Evolutionary conservation across 1,140 invertebrate genomes (phyloP).

Genomic region (Cydia splendana): DNA sequence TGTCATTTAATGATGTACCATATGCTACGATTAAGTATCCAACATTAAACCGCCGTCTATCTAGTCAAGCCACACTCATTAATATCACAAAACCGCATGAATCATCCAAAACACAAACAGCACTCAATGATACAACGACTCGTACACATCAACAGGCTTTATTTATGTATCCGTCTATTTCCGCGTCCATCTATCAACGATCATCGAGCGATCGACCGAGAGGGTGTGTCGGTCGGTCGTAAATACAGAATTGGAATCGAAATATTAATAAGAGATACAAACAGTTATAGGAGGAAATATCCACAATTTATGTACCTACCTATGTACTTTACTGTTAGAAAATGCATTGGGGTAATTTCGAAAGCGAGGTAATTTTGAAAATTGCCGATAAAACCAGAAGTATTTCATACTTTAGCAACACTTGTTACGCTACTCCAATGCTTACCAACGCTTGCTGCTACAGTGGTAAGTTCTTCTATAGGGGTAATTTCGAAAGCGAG

Average conservation of each 20-base stretch:
- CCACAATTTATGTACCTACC: not conserved
- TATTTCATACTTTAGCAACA: no score
- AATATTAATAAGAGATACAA: conserved; percentile 3
- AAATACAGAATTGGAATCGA: conserved; percentile 8
- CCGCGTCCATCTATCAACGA: not conserved
- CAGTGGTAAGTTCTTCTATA: no score
- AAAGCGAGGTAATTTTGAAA: no score
- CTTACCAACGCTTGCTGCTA: no score
- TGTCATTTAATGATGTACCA: no score
- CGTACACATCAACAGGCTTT: not conserved
- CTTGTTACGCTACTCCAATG: no score
- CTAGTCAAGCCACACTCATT: not conserved
- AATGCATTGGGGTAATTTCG: no score
- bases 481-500: no score
- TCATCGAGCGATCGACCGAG: not conserved
- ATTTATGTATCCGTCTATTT: conserved; percentile 12
- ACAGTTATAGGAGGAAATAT: not conserved
- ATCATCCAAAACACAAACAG: not conserved
- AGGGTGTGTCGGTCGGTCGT: conserved; percentile 6
- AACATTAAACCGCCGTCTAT: not conserved
- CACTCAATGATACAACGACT: not conserved
- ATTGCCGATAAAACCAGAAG: no score
- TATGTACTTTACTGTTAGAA: no score
- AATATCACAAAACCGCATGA: not conserved
- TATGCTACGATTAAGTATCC: no score